phyloP scores from a whole-genome alignment of 1,140 invertebrate genomes.

The Metaphire vulgaris region DNA sequence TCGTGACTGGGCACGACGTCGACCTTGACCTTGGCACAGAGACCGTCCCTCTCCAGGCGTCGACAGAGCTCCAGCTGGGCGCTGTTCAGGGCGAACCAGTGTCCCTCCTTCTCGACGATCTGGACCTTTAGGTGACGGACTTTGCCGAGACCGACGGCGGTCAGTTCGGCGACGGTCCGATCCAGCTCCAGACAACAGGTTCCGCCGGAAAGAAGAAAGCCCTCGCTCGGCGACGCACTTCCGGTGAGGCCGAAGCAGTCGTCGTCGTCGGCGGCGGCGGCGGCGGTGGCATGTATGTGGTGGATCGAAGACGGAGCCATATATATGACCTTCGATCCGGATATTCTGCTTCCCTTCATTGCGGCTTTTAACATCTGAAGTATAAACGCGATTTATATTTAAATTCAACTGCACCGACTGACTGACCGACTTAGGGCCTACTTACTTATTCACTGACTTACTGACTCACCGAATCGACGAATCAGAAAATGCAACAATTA shows the following conservation, averaged over 20 bases:
- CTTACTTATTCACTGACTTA: no score
- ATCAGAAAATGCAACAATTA: no score
- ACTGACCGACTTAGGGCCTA: no score
- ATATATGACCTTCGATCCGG: not conserved
- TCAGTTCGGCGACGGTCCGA: not conserved
- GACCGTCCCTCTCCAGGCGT: constrained; percentile 42
- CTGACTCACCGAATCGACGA: no score
- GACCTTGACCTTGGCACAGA: constrained; percentile 38
- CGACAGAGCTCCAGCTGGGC: constrained; percentile 43
- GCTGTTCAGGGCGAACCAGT: constrained; percentile 51
- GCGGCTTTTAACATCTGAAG: no score
- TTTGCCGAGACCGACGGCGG: no score
- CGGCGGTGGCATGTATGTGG: not conserved
- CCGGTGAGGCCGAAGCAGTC: not conserved
- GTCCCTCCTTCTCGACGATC: constrained; percentile 47
- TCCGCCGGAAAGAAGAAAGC: no score
- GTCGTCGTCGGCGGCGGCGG: not conserved
- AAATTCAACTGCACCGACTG: no score
- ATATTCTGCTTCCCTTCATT: no score
- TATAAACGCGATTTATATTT: no score
- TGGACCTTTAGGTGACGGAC: constrained; percentile 44
- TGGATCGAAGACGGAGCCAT: not conserved
- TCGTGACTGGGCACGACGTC: constrained; percentile 46
- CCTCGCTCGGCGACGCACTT: no score
- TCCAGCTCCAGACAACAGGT: not conserved